A percentile compares a stretch with the other conserved stretches of the same genome.
Conservation (phyloP, 1,140 invertebrate species). For the Hycleus phaleratus region DNA sequence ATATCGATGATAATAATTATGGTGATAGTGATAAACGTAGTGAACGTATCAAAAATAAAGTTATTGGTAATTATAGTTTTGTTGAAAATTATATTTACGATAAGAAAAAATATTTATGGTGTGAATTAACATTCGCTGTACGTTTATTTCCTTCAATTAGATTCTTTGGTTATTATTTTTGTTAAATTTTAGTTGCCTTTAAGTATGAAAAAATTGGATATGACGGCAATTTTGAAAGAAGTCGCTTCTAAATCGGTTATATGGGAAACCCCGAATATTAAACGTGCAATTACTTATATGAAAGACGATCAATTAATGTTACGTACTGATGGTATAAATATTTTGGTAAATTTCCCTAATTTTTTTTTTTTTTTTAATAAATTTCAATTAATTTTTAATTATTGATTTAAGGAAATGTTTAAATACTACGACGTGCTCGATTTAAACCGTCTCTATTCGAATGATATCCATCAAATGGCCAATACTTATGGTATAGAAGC, state of each 20-base stretch:
- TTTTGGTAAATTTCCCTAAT: conserved; percentile 50
- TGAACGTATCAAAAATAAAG: conserved; percentile 49
- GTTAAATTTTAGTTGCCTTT: conserved; percentile 57
- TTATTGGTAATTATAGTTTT: conserved; percentile 40
- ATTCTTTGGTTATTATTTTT: conserved; percentile 22
- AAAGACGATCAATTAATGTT: conserved; percentile 52
- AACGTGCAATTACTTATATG: conserved; percentile 69
- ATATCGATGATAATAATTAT: conserved; percentile 45
- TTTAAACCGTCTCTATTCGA: conserved; percentile 81
- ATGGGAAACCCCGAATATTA: conserved; percentile 73
- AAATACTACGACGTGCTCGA: conserved; percentile 75
- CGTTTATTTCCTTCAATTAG: conserved; percentile 18
- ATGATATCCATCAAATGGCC: conserved; percentile 89
- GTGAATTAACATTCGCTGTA: conserved; percentile 60
- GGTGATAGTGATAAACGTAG: conserved; percentile 64
- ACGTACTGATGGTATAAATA: conserved; percentile 93
- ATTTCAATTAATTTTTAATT: not conserved
- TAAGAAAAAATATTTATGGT: conserved; percentile 61
- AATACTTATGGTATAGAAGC: conserved; percentile 94
- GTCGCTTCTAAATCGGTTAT: conserved; percentile 69
- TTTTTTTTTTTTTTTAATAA: conserved; percentile 1
- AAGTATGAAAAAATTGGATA: conserved; percentile 60
- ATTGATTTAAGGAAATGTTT: conserved; percentile 64
- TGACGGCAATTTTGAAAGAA: conserved; percentile 68
- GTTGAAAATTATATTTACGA: conserved; percentile 72